These are phyloP conservation scores for Drosophila funebris DNA, from an alignment of 1,140 invertebrate species.

Conservation along the genomic window DNA sequence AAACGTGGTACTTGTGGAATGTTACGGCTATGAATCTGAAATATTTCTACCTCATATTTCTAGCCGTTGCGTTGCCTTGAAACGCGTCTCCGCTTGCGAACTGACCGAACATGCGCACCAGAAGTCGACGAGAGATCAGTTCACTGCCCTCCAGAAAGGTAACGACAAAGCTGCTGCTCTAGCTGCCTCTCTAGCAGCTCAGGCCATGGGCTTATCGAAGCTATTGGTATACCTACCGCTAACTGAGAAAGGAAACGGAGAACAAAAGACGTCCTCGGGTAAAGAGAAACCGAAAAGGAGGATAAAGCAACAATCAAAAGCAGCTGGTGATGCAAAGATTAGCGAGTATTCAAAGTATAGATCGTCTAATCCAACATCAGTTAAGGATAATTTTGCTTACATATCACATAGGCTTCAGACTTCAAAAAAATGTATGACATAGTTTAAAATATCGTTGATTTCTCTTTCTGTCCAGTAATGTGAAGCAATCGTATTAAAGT, in stretches of 20 bases:
- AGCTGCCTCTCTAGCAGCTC: slow-evolving; percentile 9
- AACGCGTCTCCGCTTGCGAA: slow-evolving; percentile 32
- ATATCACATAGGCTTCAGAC: background rate
- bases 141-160: background rate
- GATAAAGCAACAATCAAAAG: background rate
- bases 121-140: background rate
- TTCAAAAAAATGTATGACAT: slow-evolving; percentile 8
- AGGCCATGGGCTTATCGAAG: background rate
- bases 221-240: background rate
- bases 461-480: slow-evolving; percentile 14
- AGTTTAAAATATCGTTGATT: background rate
- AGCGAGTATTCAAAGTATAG: background rate
- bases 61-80: slow-evolving; percentile 46
- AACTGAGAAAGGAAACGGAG: background rate
- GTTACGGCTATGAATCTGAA: slow-evolving; percentile 50
- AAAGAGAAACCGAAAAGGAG: background rate
- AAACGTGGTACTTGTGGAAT: slow-evolving; percentile 52
- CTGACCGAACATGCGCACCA: slow-evolving; percentile 1
- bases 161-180: background rate
- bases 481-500: slow-evolving; percentile 2
- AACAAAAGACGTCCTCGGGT: too few species aligned
- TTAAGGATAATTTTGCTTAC: background rate
- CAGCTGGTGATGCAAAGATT: background rate
- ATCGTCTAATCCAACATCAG: background rate
- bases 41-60: slow-evolving; percentile 49